Percentiles rank a stretch among this genome's conserved stretches.
Evolutionary conservation across 2,888 invertebrate species (phyloP).

Genomic region (Meliscaeva auricollis): DNA sequence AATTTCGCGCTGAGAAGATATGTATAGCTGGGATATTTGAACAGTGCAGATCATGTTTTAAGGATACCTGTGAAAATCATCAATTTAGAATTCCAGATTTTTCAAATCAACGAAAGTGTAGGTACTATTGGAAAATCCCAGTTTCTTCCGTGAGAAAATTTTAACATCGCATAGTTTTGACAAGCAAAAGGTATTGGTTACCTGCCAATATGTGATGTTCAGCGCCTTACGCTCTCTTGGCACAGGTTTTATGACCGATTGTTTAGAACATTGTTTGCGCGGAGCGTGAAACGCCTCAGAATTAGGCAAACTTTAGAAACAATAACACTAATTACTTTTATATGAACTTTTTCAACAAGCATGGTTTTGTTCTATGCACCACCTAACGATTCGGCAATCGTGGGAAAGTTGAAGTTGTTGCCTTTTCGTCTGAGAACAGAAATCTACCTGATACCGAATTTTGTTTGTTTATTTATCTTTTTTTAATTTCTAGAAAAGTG

Average conservation of each 20-base stretch:
- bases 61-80: conserved; percentile 56
- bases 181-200: conserved; percentile 11
- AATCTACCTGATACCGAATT: conserved; percentile 39
- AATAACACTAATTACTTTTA: conserved; percentile 72
- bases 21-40: no score
- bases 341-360: conserved; percentile 70
- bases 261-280: conserved; percentile 49
- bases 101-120: conserved; percentile 49
- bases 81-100: conserved; percentile 61
- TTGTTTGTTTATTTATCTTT: background rate
- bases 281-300: conserved; percentile 69
- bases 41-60: conserved; percentile 19
- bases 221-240: conserved; percentile 44
- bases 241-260: conserved; percentile 53
- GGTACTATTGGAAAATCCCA: conserved; percentile 69
- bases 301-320: conserved; percentile 71
- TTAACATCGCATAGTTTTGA: conserved; percentile 39
- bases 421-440: background rate
- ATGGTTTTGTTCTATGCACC: conserved; percentile 7
- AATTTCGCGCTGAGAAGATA: conserved; percentile 49
- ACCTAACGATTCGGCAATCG: conserved; percentile 39
- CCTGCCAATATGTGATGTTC: conserved; percentile 45
- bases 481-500: background rate
- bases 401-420: conserved; percentile 53
- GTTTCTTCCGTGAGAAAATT: conserved; percentile 67